Evolutionary conservation across 2,797 vertebrate genomes (phyloP), one percentile per base, ranked within the genome.

Genomic region (Hypotaenidia philippensis): DNA sequence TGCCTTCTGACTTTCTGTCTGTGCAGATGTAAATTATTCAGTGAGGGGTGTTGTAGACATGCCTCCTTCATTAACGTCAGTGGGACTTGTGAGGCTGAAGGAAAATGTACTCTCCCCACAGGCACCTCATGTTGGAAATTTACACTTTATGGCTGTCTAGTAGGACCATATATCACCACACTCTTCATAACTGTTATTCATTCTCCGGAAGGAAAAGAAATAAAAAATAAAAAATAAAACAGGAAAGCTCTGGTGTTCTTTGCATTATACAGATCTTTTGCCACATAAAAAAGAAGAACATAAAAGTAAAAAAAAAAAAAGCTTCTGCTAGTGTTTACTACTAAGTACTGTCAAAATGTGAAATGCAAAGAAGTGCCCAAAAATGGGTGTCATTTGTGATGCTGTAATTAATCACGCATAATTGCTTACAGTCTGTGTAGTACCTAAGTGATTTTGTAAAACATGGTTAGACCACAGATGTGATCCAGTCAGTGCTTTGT

Each of bases 1-100:
- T 92, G 94, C 88, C 69, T 96, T 93, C 83, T 94, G 87, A 93
- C 85, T 94, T 83, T 94, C 59, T 78, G 49, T 80, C 90, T 93
- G 69, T 80, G 76, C 94, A 94, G 71, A 93, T 94, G 83, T 96
- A 94, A 96, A 97, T 97, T 95, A 96, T 96, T 95, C 90, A 78
- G 65, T 1, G 18, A 95, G 41, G 79, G 89, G 87, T 96, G 74
- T 64, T 94, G 87, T 47, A 91, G 93, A 92, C 92, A 89, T 92
- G 87, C 96, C 82, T 96, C 77, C 87, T 93, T 96, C 91, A 94
- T 97, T 96, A 96, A 95, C 3, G 29, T 94, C 90, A 92, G 86
- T 63, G 52, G 70, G 91, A 90, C 94, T 94, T 91, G 79, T 87
- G 90, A 95, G 60, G 63, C 66, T 88, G 66, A 91, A 95, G 87